Conservation (phyloP, 2,113 vertebrate genomes). For the Oreochromis tanganicae region DNA sequence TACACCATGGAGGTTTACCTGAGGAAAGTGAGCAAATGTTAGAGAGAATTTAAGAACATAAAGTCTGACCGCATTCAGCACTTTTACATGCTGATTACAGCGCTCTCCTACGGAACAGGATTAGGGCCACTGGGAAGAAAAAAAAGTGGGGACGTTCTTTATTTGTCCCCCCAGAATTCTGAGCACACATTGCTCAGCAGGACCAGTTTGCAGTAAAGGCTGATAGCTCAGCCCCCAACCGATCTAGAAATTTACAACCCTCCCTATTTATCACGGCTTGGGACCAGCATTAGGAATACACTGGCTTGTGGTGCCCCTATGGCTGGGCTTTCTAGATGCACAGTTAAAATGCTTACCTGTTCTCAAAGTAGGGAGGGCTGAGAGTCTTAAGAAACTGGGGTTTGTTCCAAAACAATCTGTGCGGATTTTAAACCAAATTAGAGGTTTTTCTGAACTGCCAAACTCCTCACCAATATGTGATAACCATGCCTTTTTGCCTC, state of each 20-base stretch:
- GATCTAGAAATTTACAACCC: not conserved
- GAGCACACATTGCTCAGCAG: not conserved
- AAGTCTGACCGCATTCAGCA: not conserved
- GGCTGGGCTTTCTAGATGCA: not conserved
- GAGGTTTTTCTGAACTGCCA: not conserved
- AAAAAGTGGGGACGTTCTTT: not conserved
- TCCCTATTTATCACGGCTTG: not conserved
- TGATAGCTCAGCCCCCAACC: not conserved
- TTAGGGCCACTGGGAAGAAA: not conserved
- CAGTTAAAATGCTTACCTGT: not conserved
- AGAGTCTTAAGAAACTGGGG: too few relatives aligned
- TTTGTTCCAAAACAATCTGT: too few relatives aligned
- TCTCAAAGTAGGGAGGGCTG: too few relatives aligned
- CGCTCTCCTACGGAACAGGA: not conserved
- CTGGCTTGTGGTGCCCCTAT: not conserved
- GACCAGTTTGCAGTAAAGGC: not conserved
- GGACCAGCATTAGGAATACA: not conserved
- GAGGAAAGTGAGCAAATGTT: not conserved
- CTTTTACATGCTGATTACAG: not conserved
- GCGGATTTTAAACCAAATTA: too few relatives aligned
- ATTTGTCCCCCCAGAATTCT: not conserved
- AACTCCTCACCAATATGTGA: not conserved
- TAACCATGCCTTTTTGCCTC: accelerated
- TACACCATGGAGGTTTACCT: not conserved
- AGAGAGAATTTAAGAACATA: not conserved